Conservation (phyloP, 2,113 vertebrate genomes). For the Emydocephalus ijimae region DNA sequence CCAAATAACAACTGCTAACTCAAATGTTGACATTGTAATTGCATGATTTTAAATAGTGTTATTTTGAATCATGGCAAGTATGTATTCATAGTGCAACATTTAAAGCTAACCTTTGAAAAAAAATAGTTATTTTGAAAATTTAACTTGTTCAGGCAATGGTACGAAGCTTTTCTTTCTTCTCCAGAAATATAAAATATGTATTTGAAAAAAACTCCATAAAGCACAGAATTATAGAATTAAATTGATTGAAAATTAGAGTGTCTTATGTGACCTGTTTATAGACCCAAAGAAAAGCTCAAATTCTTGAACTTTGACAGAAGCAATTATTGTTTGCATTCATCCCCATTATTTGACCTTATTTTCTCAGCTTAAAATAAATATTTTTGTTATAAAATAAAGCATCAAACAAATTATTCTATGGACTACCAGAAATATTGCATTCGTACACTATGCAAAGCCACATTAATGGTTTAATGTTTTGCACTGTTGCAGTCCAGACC, state of each 20-base stretch:
- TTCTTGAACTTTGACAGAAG: neutral
- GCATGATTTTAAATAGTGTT: constrained; percentile 71
- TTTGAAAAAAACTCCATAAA: neutral
- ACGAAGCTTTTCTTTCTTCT: constrained; percentile 27
- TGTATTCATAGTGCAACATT: constrained; percentile 64
- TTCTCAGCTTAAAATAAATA: neutral
- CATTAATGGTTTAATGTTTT: neutral
- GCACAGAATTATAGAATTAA: neutral
- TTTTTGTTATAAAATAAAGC: neutral
- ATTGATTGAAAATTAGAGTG: neutral
- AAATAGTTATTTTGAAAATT: constrained; percentile 56
- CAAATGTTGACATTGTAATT: constrained; percentile 61
- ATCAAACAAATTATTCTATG: neutral
- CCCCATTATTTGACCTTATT: neutral
- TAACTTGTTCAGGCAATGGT: constrained; percentile 60
- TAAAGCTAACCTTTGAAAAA: constrained; percentile 64
- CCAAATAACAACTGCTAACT: constrained; percentile 72
- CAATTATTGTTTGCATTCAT: neutral
- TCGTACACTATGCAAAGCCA: neutral
- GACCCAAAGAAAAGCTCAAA: neutral
- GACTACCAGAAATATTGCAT: neutral
- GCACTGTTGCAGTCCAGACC: neutral
- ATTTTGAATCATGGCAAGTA: constrained; percentile 59
- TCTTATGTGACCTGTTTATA: neutral
- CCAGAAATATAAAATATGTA: rapidly evolving